A percentile compares a stretch with the other conserved stretches of the same genome.
Conservation (phyloP, 2,888 invertebrate genomes). For the Ormyrus labotus region DNA sequence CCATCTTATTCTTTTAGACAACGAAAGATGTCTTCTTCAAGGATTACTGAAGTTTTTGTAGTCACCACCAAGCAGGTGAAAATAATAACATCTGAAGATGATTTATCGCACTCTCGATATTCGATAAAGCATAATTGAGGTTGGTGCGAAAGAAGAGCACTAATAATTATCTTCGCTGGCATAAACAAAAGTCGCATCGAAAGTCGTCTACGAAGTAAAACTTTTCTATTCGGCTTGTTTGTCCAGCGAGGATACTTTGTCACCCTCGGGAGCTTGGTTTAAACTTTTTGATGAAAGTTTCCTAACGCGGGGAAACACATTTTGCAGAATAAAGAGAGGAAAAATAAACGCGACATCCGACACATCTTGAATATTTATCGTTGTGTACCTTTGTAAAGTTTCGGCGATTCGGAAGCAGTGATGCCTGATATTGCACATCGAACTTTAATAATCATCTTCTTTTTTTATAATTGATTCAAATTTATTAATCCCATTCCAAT, state of each 20-base stretch:
- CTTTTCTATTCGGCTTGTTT: constrained; percentile 10
- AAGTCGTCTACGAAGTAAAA: not conserved
- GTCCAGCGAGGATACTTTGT: not conserved
- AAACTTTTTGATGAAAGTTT: constrained; percentile 8
- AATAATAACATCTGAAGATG: too few species aligned
- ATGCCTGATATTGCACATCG: not conserved
- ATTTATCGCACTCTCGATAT: too few species aligned
- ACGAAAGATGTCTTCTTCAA: too few species aligned
- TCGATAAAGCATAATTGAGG: too few species aligned
- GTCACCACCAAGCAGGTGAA: too few species aligned
- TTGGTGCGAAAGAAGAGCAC: too few species aligned
- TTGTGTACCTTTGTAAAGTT: not conserved
- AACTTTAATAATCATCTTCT: too few species aligned
- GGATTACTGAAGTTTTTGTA: too few species aligned
- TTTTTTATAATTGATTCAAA: too few species aligned
- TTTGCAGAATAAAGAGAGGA: not conserved
- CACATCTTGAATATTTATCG: not conserved
- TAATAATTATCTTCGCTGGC: not conserved
- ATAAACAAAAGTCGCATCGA: not conserved
- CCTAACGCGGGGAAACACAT: not conserved
- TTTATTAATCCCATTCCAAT: too few species aligned
- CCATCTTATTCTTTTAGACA: too few species aligned
- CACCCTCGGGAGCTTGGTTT: not conserved
- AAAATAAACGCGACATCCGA: not conserved
- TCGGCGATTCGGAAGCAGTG: too few species aligned